phyloP scores from a whole-genome alignment of 2,113 vertebrate genomes.

The Solea senegalensis region DNA sequence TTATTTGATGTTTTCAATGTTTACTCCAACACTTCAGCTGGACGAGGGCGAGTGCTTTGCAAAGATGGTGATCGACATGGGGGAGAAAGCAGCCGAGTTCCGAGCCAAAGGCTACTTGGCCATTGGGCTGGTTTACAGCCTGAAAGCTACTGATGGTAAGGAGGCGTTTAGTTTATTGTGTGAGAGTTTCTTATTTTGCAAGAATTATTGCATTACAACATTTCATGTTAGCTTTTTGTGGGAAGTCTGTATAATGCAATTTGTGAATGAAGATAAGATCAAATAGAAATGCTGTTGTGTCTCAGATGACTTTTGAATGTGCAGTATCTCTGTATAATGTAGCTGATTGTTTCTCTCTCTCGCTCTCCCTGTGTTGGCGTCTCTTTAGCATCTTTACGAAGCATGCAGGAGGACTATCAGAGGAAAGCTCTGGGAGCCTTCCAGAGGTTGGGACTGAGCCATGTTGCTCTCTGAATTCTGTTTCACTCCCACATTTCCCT shows the following conservation, averaged over 20 bases:
- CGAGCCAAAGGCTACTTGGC: slow-evolving; percentile 96
- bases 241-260: too few species aligned
- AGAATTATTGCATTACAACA: neutral
- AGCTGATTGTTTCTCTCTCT: slow-evolving; percentile 5
- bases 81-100: slow-evolving; percentile 95
- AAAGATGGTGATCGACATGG: slow-evolving; percentile 92
- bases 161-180: neutral
- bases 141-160: slow-evolving; percentile 98
- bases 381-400: slow-evolving; percentile 90
- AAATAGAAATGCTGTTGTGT: neutral
- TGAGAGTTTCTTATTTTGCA: neutral
- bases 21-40: slow-evolving; percentile 77
- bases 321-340: neutral
- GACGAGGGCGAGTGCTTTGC: slow-evolving; percentile 96
- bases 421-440: slow-evolving; percentile 96
- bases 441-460: slow-evolving; percentile 87
- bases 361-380: neutral
- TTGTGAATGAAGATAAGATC: too few species aligned
- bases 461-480: slow-evolving; percentile 12
- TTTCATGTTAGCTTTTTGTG: too few species aligned
- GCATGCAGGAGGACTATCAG: slow-evolving; percentile 95
- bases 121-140: slow-evolving; percentile 93
- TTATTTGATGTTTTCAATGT: neutral
- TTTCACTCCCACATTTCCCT: slow-evolving; percentile 25
- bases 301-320: neutral